These are phyloP conservation scores for Polyploca ridens DNA, from an alignment of 2,888 invertebrate species.

Conservation along the genomic window DNA sequence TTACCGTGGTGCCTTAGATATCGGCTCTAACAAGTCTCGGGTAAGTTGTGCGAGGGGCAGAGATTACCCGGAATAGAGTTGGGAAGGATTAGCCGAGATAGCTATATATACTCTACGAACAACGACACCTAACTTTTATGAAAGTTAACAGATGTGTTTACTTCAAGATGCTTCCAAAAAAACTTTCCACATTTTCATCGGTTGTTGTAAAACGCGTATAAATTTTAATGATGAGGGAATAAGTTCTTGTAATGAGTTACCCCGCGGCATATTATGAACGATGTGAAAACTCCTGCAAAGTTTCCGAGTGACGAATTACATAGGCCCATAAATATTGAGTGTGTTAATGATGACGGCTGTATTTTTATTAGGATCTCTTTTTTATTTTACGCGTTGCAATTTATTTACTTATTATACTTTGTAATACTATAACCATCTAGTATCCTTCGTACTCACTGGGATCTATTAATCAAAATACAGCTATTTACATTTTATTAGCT, in stretches of 20 bases:
- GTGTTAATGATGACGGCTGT: slow-evolving; percentile 29
- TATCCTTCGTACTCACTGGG: not conserved
- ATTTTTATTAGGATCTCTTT: slow-evolving; percentile 1
- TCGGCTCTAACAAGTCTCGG: slow-evolving; percentile 55
- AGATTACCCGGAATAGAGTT: slow-evolving; percentile 66
- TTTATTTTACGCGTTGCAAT: not conserved
- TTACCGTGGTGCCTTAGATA: slow-evolving; percentile 48
- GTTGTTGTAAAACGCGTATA: slow-evolving; percentile 52
- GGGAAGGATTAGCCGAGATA: slow-evolving; percentile 54
- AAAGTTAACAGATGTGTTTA: slow-evolving; percentile 5
- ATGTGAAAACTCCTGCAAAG: slow-evolving; percentile 50
- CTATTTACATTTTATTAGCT: no score
- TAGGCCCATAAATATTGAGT: slow-evolving; percentile 40
- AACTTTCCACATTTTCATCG: not conserved
- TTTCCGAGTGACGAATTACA: slow-evolving; percentile 52
- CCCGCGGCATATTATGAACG: slow-evolving; percentile 41
- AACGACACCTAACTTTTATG: slow-evolving; percentile 6
- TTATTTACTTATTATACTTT: not conserved
- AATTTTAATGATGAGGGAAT: slow-evolving; percentile 71
- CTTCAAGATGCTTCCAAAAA: not conserved
- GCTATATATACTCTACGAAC: slow-evolving; percentile 30
- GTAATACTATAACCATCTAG: no score
- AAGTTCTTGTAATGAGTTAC: slow-evolving; percentile 69
- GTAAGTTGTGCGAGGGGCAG: slow-evolving; percentile 56
- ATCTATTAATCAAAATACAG: no score